Evolutionary conservation across 2,797 vertebrate species (phyloP).

Genomic region (Huso huso): DNA sequence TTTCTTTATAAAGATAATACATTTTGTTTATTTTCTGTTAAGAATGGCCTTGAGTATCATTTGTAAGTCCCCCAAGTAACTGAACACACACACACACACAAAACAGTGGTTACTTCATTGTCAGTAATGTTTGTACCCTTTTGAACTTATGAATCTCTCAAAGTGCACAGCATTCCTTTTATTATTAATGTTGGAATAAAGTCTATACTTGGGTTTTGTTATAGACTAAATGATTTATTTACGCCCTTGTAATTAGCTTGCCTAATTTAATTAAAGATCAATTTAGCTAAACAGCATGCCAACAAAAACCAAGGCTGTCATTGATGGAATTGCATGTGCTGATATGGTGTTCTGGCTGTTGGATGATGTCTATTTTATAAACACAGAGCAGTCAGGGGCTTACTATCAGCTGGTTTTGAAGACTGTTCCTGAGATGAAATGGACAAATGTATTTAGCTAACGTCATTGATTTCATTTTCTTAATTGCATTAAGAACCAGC

Average conservation of each 20-base stretch:
- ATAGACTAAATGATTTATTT: conserved; percentile 72
- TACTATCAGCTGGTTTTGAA: background rate
- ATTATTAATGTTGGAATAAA: conserved; percentile 59
- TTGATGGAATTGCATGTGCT: conserved; percentile 57
- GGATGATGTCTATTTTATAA: conserved; percentile 49
- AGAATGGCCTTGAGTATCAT: conserved; percentile 27
- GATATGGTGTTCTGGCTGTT: conserved; percentile 55
- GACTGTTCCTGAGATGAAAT: too few relatives aligned
- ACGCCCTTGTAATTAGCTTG: conserved; percentile 65
- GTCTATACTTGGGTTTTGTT: conserved; percentile 49
- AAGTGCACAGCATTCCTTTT: conserved; percentile 36
- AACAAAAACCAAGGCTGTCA: conserved; percentile 56
- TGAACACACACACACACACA: conserved; percentile 32
- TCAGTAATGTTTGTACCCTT: conserved; percentile 45
- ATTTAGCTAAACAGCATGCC: conserved; percentile 64
- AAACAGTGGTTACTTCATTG: conserved; percentile 52
- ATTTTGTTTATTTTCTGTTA: conserved; percentile 4
- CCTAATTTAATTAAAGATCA: conserved; percentile 71
- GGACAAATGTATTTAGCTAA: conserved; percentile 34
- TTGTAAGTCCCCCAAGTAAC: conserved; percentile 28
- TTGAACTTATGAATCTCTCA: conserved; percentile 45
- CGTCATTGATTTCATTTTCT: conserved; percentile 60
- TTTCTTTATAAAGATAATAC: conserved; percentile 1
- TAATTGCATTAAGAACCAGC: conserved; percentile 60
- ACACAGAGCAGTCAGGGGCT: conserved; percentile 18